Conservation (phyloP, 2,113 vertebrate genomes). For the Microtus richardsoni region DNA sequence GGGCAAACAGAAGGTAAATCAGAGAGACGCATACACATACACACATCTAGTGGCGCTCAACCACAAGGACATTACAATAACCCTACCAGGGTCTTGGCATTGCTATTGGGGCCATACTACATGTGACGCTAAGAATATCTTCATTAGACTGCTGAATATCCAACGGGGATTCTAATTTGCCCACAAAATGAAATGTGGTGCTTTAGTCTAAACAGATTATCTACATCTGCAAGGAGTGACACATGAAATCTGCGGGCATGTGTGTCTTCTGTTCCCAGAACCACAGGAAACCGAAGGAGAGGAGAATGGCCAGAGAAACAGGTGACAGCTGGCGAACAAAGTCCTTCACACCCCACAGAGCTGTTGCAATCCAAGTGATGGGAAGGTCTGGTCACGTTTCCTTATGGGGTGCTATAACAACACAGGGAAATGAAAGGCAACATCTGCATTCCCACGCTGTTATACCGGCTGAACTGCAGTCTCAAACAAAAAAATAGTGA, state of each 20-base stretch:
- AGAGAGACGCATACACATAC: constrained; percentile 61
- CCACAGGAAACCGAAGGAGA: background rate
- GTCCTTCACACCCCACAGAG: background rate
- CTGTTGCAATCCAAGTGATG: rapidly evolving
- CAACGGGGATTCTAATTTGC: background rate
- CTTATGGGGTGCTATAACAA: background rate
- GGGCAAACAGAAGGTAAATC: constrained; percentile 80
- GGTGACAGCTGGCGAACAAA: background rate
- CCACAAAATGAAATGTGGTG: background rate
- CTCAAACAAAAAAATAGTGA: background rate
- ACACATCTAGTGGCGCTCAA: constrained; percentile 22
- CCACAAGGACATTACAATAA: background rate
- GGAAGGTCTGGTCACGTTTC: background rate
- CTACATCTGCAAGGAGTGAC: background rate
- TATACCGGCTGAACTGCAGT: background rate
- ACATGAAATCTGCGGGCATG: background rate
- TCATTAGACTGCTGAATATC: background rate
- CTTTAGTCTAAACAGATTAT: background rate
- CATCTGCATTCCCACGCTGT: background rate
- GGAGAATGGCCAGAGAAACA: background rate
- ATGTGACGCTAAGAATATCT: background rate
- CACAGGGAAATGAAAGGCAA: background rate
- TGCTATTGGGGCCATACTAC: background rate
- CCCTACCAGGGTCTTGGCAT: background rate
- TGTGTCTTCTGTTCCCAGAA: background rate